phyloP scores from a whole-genome alignment of 2,113 vertebrate species.

The Sinocyclocheilus anophthalmus region DNA sequence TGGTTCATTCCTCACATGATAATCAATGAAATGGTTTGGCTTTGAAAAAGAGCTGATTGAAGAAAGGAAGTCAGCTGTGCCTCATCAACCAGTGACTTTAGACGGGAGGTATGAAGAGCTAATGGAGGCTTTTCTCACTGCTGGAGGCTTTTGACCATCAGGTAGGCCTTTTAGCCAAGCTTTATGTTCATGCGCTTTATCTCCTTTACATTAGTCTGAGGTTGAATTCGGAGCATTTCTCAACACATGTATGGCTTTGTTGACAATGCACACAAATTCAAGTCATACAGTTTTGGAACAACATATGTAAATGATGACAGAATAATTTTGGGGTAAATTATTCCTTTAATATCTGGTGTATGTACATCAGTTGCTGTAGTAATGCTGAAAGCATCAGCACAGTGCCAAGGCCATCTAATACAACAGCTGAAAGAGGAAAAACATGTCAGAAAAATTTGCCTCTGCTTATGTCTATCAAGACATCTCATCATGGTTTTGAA shows the following conservation, averaged over 20 bases:
- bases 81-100: not conserved
- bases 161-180: not conserved
- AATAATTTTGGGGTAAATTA: not conserved
- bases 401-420: not conserved
- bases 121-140: slow-evolving; percentile 1
- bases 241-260: not conserved
- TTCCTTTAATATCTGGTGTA: not conserved
- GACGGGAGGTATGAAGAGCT: not conserved
- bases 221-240: not conserved
- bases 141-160: slow-evolving; percentile 3
- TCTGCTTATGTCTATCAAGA: not conserved
- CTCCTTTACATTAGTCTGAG: not conserved
- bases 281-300: not conserved
- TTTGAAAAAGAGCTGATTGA: slow-evolving; percentile 21
- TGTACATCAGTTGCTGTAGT: not conserved
- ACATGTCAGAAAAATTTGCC: not conserved
- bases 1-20: not conserved
- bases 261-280: not conserved
- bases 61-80: not conserved
- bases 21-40: slow-evolving; percentile 8
- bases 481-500: not conserved
- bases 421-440: not conserved
- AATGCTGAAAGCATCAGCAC: not conserved
- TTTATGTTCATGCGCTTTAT: not conserved
- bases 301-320: not conserved